phyloP scores from a whole-genome alignment of 2,797 vertebrate species.

The Allobates femoralis region DNA sequence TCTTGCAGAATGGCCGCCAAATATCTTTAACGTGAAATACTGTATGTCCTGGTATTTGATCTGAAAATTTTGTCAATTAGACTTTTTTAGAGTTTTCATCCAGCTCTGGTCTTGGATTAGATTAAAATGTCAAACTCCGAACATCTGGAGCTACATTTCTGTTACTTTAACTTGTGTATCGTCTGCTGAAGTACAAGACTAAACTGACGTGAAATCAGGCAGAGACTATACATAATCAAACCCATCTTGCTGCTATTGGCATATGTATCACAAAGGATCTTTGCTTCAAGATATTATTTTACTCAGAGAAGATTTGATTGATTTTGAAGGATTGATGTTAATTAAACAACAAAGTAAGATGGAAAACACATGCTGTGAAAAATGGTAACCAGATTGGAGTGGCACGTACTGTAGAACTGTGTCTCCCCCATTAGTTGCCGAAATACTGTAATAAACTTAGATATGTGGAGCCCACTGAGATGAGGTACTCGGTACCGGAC shows the following conservation, averaged over 20 bases:
- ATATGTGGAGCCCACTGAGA: no score
- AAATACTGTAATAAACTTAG: neutral
- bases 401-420: slow-evolving; percentile 37
- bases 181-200: slow-evolving; percentile 34
- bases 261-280: slow-evolving; percentile 55
- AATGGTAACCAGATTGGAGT: slow-evolving; percentile 65
- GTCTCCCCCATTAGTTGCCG: slow-evolving; percentile 60
- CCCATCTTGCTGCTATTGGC: slow-evolving; percentile 52
- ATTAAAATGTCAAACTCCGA: slow-evolving; percentile 31
- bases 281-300: slow-evolving; percentile 68
- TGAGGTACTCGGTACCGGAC: no score
- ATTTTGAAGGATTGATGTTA: slow-evolving; percentile 67
- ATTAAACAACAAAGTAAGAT: slow-evolving; percentile 70
- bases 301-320: slow-evolving; percentile 66
- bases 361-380: slow-evolving; percentile 68
- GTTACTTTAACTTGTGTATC: slow-evolving; percentile 55
- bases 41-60: neutral
- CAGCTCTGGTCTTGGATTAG: slow-evolving; percentile 60
- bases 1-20: neutral
- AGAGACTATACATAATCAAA: slow-evolving; percentile 64
- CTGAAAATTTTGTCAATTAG: neutral
- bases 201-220: slow-evolving; percentile 60
- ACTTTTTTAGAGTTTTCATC: slow-evolving; percentile 49
- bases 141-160: slow-evolving; percentile 37
- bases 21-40: neutral